Evolutionary conservation across 2,888 invertebrate species (phyloP).

Genomic region (Apotomis capreana): DNA sequence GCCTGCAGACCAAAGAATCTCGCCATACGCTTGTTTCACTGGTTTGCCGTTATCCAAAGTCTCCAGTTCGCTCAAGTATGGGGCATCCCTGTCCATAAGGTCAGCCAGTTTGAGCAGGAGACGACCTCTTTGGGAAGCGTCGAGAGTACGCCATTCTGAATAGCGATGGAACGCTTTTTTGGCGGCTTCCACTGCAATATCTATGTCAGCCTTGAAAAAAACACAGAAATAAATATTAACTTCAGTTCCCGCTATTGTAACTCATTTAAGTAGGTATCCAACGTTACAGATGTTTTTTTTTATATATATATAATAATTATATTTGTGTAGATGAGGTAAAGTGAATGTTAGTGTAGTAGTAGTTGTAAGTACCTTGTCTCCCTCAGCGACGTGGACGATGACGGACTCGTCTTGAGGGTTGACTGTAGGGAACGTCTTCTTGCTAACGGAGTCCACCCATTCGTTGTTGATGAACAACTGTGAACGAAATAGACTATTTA

Average conservation of each 20-base stretch:
- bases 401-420: constrained; percentile 92
- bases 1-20: constrained; percentile 84
- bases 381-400: constrained; percentile 91
- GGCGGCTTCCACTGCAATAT: constrained; percentile 90
- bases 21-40: constrained; percentile 86
- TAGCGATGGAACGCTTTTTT: constrained; percentile 88
- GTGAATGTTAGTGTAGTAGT: neutral
- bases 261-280: no score
- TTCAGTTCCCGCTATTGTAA: no score
- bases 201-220: constrained; percentile 87
- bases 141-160: constrained; percentile 90
- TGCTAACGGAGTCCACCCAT: constrained; percentile 91
- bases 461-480: constrained; percentile 93
- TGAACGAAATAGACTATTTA: constrained; percentile 22
- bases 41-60: constrained; percentile 97
- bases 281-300: no score
- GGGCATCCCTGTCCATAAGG: constrained; percentile 88
- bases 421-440: constrained; percentile 92
- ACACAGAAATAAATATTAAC: no score
- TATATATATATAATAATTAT: no score
- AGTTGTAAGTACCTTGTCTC: constrained; percentile 86
- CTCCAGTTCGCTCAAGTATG: constrained; percentile 91
- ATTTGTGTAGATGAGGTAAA: no score
- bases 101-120: constrained; percentile 89
- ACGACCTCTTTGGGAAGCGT: constrained; percentile 90